Evolutionary conservation across 1,140 invertebrate genomes (phyloP).

Genomic region (Heliconius melpomene): DNA sequence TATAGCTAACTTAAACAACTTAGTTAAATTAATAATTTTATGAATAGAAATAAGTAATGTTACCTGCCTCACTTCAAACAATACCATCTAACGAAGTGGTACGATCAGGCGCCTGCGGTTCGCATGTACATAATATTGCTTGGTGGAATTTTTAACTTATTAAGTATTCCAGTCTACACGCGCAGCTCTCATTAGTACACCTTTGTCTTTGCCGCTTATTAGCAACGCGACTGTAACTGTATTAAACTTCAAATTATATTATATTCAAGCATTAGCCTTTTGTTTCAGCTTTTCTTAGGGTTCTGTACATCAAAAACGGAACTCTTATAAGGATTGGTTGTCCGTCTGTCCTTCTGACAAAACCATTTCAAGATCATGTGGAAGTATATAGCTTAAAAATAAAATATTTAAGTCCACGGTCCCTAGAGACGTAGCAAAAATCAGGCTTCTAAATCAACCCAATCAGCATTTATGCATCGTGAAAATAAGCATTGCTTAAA

Average conservation of each 20-base stretch:
- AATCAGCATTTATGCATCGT: too few relatives aligned
- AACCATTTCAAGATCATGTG: too few relatives aligned
- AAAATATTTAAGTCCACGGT: too few relatives aligned
- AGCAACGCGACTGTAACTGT: conserved; percentile 28
- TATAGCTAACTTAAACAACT: too few relatives aligned
- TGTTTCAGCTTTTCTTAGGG: background rate
- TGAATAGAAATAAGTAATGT: background rate
- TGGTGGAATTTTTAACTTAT: conserved; percentile 60
- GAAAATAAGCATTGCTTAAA: too few relatives aligned
- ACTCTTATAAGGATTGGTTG: too few relatives aligned
- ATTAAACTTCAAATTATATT: conserved; percentile 31
- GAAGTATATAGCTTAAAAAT: too few relatives aligned
- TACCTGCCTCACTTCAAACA: conserved; percentile 44
- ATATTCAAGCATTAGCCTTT: background rate
- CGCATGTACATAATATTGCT: conserved; percentile 42
- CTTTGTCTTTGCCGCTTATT: conserved; percentile 58
- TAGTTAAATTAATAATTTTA: too few relatives aligned
- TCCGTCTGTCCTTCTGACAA: too few relatives aligned
- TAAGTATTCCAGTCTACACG: conserved; percentile 58
- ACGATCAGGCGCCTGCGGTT: conserved; percentile 39
- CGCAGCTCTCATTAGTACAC: conserved; percentile 60
- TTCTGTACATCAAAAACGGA: too few relatives aligned
- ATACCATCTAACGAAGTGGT: conserved; percentile 65
- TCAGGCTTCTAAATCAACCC: too few relatives aligned
- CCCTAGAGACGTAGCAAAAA: too few relatives aligned